A percentile compares a stretch with the other conserved stretches of the same genome.
phyloP scores from a whole-genome alignment of 2,888 invertebrate genomes.

The Gymnoscelis rufifasciata region DNA sequence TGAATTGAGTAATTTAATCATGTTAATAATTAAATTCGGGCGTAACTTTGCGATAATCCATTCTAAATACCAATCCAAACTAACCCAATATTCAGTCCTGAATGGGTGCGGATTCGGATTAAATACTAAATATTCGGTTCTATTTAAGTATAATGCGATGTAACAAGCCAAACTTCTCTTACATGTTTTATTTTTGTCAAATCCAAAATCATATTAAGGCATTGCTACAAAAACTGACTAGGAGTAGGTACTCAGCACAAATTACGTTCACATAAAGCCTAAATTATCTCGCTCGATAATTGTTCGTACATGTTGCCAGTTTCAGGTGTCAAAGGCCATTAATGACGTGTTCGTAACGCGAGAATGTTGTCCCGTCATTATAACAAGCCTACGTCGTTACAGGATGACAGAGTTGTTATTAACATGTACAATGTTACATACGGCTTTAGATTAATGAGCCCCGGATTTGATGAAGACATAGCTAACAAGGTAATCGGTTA shows the following conservation, averaged over 20 bases:
- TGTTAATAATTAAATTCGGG: too few relatives aligned
- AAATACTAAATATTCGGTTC: too few relatives aligned
- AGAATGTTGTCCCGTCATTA: slow-evolving; percentile 24
- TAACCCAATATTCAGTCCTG: too few relatives aligned
- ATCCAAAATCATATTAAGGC: too few relatives aligned
- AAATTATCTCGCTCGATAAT: slow-evolving; percentile 15
- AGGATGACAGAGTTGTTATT: slow-evolving; percentile 19
- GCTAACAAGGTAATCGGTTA: slow-evolving; percentile 1
- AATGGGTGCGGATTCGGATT: too few relatives aligned
- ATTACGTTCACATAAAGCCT: slow-evolving; percentile 1
- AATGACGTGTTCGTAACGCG: slow-evolving; percentile 19
- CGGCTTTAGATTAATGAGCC: slow-evolving; percentile 7
- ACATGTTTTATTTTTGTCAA: too few relatives aligned
- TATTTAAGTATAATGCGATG: too few relatives aligned
- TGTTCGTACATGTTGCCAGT: slow-evolving; percentile 16
- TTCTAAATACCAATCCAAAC: too few relatives aligned
- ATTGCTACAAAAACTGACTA: too few relatives aligned
- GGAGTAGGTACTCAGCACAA: neutral
- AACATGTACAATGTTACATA: slow-evolving; percentile 14
- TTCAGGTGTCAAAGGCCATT: slow-evolving; percentile 27
- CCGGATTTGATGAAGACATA: slow-evolving; percentile 11
- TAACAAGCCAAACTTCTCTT: too few relatives aligned
- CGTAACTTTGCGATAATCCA: too few relatives aligned
- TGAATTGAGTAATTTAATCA: too few relatives aligned
- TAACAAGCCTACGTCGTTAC: slow-evolving; percentile 26